Percentiles rank a stretch among this genome's conserved stretches.
Conservation (phyloP, 2,113 vertebrate genomes). For the Azemiops feae region DNA sequence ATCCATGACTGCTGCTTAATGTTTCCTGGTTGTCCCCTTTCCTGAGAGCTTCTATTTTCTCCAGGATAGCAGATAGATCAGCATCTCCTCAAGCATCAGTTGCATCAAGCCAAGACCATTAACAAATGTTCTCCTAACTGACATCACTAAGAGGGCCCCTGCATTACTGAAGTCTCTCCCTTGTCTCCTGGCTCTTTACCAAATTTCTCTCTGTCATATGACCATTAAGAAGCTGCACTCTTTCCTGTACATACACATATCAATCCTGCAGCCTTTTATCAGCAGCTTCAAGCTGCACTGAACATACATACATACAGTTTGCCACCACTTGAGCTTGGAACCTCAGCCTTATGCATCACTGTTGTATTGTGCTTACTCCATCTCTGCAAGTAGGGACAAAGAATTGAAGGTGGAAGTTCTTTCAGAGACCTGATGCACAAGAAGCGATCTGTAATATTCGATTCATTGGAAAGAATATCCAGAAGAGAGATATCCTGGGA, state of each 20-base stretch:
- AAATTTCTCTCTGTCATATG: background rate
- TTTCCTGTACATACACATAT: background rate
- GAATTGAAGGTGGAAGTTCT: background rate
- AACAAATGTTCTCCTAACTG: background rate
- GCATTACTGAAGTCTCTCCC: background rate
- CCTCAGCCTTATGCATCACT: background rate
- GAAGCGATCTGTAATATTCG: background rate
- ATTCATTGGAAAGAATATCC: background rate
- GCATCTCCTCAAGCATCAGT: background rate
- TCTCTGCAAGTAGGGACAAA: background rate
- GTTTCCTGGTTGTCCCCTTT: background rate
- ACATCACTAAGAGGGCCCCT: background rate
- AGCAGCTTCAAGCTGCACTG: background rate
- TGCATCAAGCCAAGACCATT: background rate
- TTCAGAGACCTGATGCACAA: background rate
- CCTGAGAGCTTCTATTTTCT: background rate
- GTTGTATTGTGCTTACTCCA: background rate
- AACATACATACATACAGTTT: background rate
- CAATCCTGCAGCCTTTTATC: background rate
- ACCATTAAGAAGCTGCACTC: background rate
- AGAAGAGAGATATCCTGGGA: background rate
- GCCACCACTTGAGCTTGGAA: background rate
- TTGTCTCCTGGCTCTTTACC: background rate
- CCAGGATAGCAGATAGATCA: background rate
- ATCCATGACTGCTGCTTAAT: background rate